phyloP scores from a whole-genome alignment of 1,140 invertebrate genomes.

The Nasonia longicornis region DNA sequence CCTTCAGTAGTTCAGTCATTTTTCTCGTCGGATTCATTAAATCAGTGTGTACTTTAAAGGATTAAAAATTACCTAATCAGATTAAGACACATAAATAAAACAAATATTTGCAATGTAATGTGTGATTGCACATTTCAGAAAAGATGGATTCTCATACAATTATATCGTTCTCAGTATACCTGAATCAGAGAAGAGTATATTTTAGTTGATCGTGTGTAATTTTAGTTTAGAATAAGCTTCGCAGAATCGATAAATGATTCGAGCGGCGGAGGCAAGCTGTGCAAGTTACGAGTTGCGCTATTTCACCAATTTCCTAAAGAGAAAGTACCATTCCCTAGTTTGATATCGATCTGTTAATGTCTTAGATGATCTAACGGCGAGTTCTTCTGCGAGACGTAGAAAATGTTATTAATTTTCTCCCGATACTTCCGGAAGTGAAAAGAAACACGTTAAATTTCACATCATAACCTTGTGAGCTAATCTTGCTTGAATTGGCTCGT shows the following conservation, averaged over 20 bases:
- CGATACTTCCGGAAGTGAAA: too few species aligned
- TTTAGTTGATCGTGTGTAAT: slow-evolving; percentile 20
- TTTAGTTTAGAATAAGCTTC: slow-evolving; percentile 32
- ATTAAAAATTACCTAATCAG: not conserved
- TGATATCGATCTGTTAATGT: slow-evolving; percentile 39
- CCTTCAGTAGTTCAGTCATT: slow-evolving; percentile 7
- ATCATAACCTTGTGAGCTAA: not conserved
- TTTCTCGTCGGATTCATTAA: slow-evolving; percentile 27
- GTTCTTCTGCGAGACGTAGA: not conserved
- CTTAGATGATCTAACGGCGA: slow-evolving; percentile 37
- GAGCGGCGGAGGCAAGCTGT: slow-evolving; percentile 10
- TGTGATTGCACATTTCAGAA: too few species aligned
- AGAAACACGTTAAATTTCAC: too few species aligned
- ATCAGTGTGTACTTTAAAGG: not conserved
- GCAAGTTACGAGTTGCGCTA: slow-evolving; percentile 32
- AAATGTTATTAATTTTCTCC: not conserved
- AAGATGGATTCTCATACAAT: too few species aligned
- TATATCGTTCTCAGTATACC: too few species aligned
- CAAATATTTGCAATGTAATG: too few species aligned
- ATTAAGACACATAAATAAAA: not conserved
- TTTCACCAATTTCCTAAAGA: slow-evolving; percentile 43
- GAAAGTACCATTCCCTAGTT: slow-evolving; percentile 41
- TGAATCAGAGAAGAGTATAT: not conserved
- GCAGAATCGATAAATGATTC: slow-evolving; percentile 41
- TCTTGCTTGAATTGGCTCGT: not conserved